phyloP scores from a whole-genome alignment of 2,888 invertebrate species.

The Lasioglossum pauxillum region DNA sequence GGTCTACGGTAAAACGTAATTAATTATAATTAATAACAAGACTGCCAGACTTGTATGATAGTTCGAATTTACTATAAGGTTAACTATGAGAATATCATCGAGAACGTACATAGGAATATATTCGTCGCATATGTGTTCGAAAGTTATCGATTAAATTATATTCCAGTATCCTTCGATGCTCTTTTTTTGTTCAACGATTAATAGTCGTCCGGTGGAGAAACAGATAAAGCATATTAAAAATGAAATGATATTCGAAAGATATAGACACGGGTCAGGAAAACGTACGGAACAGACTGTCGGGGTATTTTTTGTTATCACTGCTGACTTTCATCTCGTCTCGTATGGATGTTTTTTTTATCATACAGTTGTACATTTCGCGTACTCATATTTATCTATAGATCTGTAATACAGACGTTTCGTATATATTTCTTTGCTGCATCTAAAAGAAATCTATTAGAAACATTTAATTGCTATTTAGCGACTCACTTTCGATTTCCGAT shows the following conservation, averaged over 20 bases:
- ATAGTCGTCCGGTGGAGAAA: conserved; percentile 59
- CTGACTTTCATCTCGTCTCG: conserved; percentile 66
- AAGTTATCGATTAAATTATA: conserved; percentile 56
- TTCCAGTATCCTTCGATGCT: conserved; percentile 48
- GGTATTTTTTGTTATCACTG: conserved; percentile 66
- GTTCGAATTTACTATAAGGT: conserved; percentile 55
- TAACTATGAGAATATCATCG: conserved; percentile 62
- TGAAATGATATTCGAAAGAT: conserved; percentile 66
- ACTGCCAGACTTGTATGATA: conserved; percentile 59
- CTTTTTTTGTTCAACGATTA: conserved; percentile 40
- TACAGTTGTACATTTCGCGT: conserved; percentile 66
- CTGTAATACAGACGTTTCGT: conserved; percentile 70
- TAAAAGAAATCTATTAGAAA: background rate
- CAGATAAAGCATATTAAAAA: conserved; percentile 52
- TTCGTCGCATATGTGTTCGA: conserved; percentile 61
- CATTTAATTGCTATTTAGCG: conserved; percentile 10
- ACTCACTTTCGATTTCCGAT: conserved; percentile 83
- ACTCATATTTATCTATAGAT: conserved; percentile 78
- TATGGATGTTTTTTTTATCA: conserved; percentile 65
- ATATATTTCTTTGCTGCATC: conserved; percentile 31
- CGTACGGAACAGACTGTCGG: conserved; percentile 76
- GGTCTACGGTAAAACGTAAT: conserved; percentile 49
- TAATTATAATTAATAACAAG: conserved; percentile 31
- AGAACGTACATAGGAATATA: conserved; percentile 57
- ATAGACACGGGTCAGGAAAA: conserved; percentile 77